Conservation (phyloP, 2,113 vertebrate species). For the Nycticorax nycticorax region DNA sequence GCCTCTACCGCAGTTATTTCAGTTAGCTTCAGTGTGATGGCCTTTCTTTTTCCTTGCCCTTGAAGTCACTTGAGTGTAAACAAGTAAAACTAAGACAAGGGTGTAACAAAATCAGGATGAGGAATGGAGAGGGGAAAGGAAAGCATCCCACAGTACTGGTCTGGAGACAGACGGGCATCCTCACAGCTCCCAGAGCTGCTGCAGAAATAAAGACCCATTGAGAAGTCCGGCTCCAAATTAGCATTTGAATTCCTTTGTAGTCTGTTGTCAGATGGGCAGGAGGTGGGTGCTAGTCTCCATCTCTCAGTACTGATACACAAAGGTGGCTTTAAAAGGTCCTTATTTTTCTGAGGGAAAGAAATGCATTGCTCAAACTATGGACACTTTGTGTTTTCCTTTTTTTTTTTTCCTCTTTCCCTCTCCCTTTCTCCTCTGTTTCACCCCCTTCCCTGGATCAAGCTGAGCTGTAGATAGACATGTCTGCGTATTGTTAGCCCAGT, state of each 20-base stretch:
- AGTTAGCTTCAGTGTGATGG: not conserved
- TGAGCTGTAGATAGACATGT: not conserved
- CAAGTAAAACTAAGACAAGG: not conserved
- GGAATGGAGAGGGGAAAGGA: not conserved
- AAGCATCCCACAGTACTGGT: not conserved
- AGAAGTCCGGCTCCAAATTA: slow-evolving; percentile 35
- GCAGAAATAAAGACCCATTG: slow-evolving; percentile 54
- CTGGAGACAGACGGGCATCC: not conserved
- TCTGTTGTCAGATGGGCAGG: slow-evolving; percentile 43
- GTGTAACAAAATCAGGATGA: not conserved
- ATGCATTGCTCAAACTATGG: not conserved
- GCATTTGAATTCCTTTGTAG: slow-evolving; percentile 58
- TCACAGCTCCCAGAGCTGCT: not conserved
- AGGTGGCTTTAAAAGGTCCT: slow-evolving; percentile 31
- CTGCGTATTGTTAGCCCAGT: slow-evolving; percentile 42
- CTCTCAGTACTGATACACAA: slow-evolving; percentile 29
- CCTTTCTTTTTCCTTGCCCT: not conserved
- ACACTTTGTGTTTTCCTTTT: not conserved
- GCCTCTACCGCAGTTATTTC: not conserved
- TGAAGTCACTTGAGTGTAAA: not conserved
- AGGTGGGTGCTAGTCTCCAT: slow-evolving; percentile 5
- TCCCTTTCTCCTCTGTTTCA: not conserved
- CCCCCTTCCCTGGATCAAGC: not conserved
- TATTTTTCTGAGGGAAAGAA: slow-evolving; percentile 5
- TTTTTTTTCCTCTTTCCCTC: not conserved